Evolutionary conservation across 2,797 vertebrate species (phyloP).

Genomic region (Falco novaeseelandiae): DNA sequence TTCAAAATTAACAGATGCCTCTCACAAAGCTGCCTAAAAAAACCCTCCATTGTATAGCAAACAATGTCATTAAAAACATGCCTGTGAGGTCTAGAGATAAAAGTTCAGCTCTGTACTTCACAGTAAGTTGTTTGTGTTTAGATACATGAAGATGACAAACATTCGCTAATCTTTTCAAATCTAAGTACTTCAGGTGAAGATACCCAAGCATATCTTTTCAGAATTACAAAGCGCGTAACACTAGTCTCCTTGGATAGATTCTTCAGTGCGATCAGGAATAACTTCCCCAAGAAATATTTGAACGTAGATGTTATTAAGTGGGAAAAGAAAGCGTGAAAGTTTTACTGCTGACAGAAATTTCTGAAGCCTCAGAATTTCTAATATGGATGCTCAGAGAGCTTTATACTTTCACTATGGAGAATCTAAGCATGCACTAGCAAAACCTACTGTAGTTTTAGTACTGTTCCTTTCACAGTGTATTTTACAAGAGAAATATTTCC

Average conservation of each 20-base stretch:
- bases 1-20: neutral
- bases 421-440: neutral
- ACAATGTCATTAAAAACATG: accelerated
- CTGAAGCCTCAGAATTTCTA: neutral
- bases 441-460: neutral
- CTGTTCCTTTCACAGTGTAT: neutral
- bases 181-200: neutral
- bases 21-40: neutral
- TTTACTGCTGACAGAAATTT: neutral
- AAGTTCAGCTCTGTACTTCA: neutral
- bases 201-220: neutral
- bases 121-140: neutral
- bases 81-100: neutral
- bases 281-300: neutral
- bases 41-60: neutral
- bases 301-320: neutral
- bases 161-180: neutral
- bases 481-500: neutral
- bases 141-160: neutral
- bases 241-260: neutral
- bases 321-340: neutral
- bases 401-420: neutral
- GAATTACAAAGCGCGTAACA: neutral
- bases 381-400: neutral
- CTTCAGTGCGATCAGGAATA: neutral